phyloP scores from a whole-genome alignment of 2,797 vertebrate species.

The Carduelis carduelis region DNA sequence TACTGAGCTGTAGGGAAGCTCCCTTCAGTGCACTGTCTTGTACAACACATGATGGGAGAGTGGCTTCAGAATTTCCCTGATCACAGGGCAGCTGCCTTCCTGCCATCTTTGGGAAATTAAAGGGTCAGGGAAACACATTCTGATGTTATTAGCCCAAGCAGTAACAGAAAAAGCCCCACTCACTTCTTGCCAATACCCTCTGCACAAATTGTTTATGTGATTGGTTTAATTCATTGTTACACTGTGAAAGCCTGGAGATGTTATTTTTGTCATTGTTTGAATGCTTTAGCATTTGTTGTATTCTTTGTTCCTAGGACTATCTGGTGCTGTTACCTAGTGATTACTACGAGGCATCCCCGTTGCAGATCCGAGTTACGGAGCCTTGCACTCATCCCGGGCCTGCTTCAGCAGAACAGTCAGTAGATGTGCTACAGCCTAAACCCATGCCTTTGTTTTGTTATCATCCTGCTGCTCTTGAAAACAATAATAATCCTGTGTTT shows the following conservation, averaged over 20 bases:
- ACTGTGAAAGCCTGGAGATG: background rate
- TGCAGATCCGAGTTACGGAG: slow-evolving; percentile 83
- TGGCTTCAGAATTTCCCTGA: background rate
- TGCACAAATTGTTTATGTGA: background rate
- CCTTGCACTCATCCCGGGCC: slow-evolving; percentile 76
- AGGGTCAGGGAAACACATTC: background rate
- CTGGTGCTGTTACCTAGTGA: slow-evolving; percentile 89
- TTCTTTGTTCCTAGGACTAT: slow-evolving; percentile 82
- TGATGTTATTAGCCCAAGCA: background rate
- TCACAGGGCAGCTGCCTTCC: background rate
- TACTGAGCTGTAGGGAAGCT: background rate
- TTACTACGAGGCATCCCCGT: slow-evolving; percentile 85
- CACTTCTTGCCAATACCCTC: background rate
- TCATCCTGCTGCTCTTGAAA: background rate
- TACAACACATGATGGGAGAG: background rate
- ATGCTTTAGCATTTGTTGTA: background rate
- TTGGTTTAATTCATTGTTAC: background rate
- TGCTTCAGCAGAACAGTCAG: slow-evolving; percentile 72
- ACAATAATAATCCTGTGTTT: slow-evolving; percentile 12
- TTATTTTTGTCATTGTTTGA: background rate
- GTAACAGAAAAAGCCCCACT: no score
- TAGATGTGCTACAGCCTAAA: background rate
- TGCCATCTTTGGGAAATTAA: background rate
- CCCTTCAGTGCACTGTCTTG: background rate
- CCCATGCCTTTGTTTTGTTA: background rate